Evolutionary conservation across 2,888 invertebrate genomes (phyloP), one percentile per base, ranked within the genome.

Genomic region (Drosophila recens): DNA sequence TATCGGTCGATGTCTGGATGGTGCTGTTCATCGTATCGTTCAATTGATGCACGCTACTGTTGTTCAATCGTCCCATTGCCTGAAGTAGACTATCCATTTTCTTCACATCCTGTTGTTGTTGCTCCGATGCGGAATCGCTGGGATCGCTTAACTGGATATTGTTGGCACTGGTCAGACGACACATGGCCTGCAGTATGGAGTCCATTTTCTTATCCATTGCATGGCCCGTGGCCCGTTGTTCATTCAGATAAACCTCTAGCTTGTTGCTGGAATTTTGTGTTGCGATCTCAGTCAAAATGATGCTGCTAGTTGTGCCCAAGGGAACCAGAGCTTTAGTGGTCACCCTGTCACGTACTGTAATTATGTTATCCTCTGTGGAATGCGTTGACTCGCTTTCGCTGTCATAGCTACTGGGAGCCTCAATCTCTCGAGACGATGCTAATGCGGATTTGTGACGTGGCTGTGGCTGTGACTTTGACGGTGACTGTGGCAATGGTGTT

Each of bases 141-240:
- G 15, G 10, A 33, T 23, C 38, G 17, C 33, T 53, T 3, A 48
- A 4, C n/a, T 33, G 30, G n/a, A 33, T 8, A 15, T 17, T 27
- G 23, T 48, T 33, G 17, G 3, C 15, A 40, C 13, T 53, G 27
- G 58, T 49, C 38, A 85, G 27, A 3, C 49, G 64, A 4, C 57
- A 48, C 70, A 81, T 65, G 2, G 68, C 63, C 38, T 67, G 56
- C 33, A 82, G 51, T 4, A 81, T 43, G 8, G 54, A 13, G n/a
- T 85, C 86, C 70, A 79, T 69, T 20, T 82, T 82, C 36, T 56
- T 53, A 11, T 75, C 80, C 30, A 84, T 70, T 3, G 54, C 27
- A 6, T 56, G 36, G 1, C 71, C 72, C 0, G 48, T 54, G 42
- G 56, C 52, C 3, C 82, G 70, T 23, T 75, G 70, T 52, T 81